Percentiles rank a stretch among this genome's conserved stretches.
phyloP scores from a whole-genome alignment of 2,113 vertebrate species.

The Pterocles burchelli region DNA sequence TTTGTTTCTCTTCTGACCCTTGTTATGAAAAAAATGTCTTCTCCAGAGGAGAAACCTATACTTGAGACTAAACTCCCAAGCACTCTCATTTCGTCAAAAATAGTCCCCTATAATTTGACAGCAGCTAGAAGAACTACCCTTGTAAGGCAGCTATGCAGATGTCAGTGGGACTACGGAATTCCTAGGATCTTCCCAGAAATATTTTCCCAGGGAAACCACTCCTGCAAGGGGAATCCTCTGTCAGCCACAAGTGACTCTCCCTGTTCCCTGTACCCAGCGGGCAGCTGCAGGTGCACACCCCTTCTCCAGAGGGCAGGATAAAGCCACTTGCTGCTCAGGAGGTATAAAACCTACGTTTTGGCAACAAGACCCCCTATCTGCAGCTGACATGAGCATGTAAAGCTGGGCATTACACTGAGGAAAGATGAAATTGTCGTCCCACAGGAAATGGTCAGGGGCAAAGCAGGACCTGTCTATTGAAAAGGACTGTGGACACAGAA shows the following conservation, averaged over 20 bases:
- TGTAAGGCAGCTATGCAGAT: not conserved
- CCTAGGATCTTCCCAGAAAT: not conserved
- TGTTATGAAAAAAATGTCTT: not conserved
- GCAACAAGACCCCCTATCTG: not conserved
- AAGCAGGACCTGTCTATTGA: not conserved
- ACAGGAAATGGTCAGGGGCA: not conserved
- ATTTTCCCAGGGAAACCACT: not conserved
- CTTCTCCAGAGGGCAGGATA: not conserved
- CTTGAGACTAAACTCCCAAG: not conserved
- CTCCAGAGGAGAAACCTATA: not conserved
- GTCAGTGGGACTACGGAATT: not conserved
- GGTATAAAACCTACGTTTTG: not conserved
- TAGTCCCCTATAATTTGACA: not conserved
- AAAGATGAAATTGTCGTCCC: accelerated
- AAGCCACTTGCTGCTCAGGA: not conserved
- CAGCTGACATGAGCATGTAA: not conserved
- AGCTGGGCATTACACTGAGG: accelerated
- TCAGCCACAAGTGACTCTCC: not conserved
- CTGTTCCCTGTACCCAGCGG: no score
- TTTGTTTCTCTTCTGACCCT: not conserved
- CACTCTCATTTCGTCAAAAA: not conserved
- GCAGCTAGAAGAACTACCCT: not conserved
- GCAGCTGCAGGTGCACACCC: not conserved
- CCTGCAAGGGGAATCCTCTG: not conserved
- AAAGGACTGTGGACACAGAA: not conserved